Evolutionary conservation across 2,888 invertebrate species (phyloP).

Genomic region (Sphaeridia pumilis): DNA sequence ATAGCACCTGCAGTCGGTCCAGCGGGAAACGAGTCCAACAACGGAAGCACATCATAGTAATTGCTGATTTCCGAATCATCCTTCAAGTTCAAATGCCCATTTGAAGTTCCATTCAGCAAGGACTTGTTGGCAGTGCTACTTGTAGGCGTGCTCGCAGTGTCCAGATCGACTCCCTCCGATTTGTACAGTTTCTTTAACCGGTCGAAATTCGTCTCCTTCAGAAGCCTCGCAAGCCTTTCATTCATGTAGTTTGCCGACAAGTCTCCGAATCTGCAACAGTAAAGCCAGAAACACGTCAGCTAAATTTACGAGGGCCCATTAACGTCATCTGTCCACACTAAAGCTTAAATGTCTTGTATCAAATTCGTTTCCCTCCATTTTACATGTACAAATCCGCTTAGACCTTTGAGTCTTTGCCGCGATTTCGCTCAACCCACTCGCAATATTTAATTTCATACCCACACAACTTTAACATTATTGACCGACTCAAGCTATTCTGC

Average conservation of each 20-base stretch:
- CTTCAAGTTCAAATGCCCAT: conserved; percentile 17
- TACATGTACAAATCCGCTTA: no score
- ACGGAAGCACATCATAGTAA: conserved; percentile 31
- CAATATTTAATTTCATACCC: no score
- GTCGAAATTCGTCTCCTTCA: conserved; percentile 31
- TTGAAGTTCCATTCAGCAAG: conserved; percentile 9
- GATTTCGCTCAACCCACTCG: no score
- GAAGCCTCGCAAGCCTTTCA: conserved; percentile 28
- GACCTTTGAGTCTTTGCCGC: no score
- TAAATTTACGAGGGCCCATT: no score
- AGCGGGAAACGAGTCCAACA: conserved; percentile 31
- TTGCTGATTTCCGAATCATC: conserved; percentile 25
- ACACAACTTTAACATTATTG: no score
- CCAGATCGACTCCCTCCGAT: conserved; percentile 27
- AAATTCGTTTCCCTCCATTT: no score
- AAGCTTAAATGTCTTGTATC: no score
- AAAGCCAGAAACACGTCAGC: no score
- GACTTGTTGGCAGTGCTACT: conserved; percentile 5
- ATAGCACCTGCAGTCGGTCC: background rate
- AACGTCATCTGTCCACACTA: no score
- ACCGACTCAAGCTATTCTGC: no score
- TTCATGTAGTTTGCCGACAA: conserved; percentile 33
- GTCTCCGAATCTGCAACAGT: conserved; percentile 35
- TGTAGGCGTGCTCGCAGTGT: conserved; percentile 10
- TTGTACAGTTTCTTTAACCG: conserved; percentile 29